Evolutionary conservation across 2,888 invertebrate genomes (phyloP).

Genomic region (Acronicta aceris): DNA sequence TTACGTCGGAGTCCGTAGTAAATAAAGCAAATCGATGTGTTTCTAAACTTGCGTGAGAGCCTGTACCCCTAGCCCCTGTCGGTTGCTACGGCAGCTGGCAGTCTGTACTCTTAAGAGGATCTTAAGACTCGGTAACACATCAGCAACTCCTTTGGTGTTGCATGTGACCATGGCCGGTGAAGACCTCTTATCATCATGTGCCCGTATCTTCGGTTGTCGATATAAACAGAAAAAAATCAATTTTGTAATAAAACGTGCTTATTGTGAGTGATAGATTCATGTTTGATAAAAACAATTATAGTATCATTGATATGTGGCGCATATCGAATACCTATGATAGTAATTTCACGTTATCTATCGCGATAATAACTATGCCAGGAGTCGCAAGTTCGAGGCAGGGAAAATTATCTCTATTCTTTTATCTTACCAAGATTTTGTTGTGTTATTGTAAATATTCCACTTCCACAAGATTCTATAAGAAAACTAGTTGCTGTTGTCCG

Average conservation of each 20-base stretch:
- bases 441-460: slow-evolving; percentile 15
- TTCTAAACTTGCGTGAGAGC: no score
- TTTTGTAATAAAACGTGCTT: slow-evolving; percentile 6
- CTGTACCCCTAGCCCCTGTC: no score
- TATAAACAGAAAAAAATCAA: slow-evolving; percentile 3
- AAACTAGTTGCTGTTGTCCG: no score
- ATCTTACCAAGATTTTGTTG: slow-evolving; percentile 14
- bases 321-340: slow-evolving; percentile 23
- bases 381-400: slow-evolving; percentile 37
- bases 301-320: slow-evolving; percentile 9
- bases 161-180: no score
- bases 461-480: neutral
- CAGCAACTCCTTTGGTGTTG: no score
- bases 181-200: no score
- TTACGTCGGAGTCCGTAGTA: no score
- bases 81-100: no score
- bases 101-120: no score
- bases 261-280: neutral
- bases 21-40: no score
- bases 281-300: slow-evolving; percentile 11
- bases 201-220: no score
- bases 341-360: slow-evolving; percentile 21
- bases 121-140: no score
- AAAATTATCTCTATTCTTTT: slow-evolving; percentile 21
- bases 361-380: slow-evolving; percentile 32